Conservation (phyloP, 2,113 vertebrate species). For the Chaetops frenatus region DNA sequence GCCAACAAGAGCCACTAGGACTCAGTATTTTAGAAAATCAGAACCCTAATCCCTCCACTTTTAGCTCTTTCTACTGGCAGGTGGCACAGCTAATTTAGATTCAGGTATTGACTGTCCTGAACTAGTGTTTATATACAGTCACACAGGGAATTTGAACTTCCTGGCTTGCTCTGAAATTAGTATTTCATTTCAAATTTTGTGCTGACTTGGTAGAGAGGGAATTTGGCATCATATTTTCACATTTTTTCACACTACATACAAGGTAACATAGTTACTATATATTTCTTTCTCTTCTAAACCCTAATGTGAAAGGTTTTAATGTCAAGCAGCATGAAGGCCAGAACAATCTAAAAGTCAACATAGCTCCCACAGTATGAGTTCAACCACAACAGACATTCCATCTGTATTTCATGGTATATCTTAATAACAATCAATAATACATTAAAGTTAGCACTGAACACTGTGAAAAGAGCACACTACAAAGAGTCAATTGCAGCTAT, state of each 20-base stretch:
- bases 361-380: constrained; percentile 17
- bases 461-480: background rate
- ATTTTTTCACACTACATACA: background rate
- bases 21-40: background rate
- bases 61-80: background rate
- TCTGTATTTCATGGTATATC: constrained; percentile 11
- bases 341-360: constrained; percentile 14
- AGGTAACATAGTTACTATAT: background rate
- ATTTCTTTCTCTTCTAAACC: background rate
- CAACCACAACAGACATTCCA: background rate
- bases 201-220: background rate
- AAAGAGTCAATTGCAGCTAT: background rate
- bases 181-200: background rate
- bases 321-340: constrained; percentile 18
- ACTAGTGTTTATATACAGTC: background rate
- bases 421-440: constrained; percentile 51
- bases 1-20: background rate
- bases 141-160: background rate
- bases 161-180: background rate
- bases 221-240: background rate
- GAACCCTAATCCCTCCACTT: background rate
- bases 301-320: constrained; percentile 8
- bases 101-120: background rate
- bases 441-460: constrained; percentile 11
- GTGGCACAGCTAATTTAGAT: background rate